These are phyloP conservation scores for Megalops cyprinoides DNA, from an alignment of 2,797 vertebrate genomes.

Conservation along the genomic window DNA sequence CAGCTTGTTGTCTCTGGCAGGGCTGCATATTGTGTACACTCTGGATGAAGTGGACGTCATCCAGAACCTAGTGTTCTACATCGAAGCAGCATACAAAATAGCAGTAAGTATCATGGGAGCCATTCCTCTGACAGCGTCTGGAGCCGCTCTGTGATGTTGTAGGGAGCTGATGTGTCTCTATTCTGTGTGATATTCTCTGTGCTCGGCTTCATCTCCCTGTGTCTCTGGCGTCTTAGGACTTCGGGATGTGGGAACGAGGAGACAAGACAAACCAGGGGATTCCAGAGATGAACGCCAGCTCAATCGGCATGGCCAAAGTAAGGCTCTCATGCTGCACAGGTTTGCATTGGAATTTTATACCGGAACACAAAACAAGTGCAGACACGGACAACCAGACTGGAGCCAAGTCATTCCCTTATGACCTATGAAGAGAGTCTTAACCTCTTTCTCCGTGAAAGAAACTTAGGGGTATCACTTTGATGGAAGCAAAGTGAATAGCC, in stretches of 20 bases:
- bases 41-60: slow-evolving; percentile 93
- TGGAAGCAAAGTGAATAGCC: too few relatives aligned
- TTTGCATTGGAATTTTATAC: neutral
- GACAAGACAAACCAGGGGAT: slow-evolving; percentile 99
- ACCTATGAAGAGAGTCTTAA: too few relatives aligned
- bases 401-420: too few relatives aligned
- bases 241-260: slow-evolving; percentile 96
- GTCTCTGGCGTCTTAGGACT: slow-evolving; percentile 77
- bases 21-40: slow-evolving; percentile 91
- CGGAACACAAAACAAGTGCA: too few relatives aligned
- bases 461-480: too few relatives aligned
- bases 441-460: too few relatives aligned
- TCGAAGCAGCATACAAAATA: slow-evolving; percentile 95
- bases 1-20: slow-evolving; percentile 55
- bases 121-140: too few relatives aligned
- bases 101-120: slow-evolving; percentile 92
- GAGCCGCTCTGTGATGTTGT: too few relatives aligned
- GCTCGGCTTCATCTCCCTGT: neutral
- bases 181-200: too few relatives aligned
- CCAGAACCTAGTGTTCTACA: slow-evolving; percentile 96
- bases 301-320: slow-evolving; percentile 96
- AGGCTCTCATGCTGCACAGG: slow-evolving; percentile 32
- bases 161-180: too few relatives aligned
- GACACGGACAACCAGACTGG: too few relatives aligned
- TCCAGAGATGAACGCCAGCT: slow-evolving; percentile 93